These are phyloP conservation scores for Anastrepha ludens DNA, from an alignment of 1,140 invertebrate genomes.

Conservation along the genomic window DNA sequence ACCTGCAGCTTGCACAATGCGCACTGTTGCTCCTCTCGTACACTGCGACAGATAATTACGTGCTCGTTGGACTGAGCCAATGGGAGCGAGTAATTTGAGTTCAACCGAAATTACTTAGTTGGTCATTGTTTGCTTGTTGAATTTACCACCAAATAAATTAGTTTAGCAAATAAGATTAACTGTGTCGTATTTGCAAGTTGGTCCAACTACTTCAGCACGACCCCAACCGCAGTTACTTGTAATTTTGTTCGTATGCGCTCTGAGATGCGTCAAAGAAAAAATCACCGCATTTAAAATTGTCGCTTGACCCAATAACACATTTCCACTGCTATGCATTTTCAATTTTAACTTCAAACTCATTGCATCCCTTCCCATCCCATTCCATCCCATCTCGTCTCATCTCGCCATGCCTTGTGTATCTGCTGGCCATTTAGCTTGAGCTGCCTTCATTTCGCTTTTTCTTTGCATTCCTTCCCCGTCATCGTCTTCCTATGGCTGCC, in stretches of 20 bases:
- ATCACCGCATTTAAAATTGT: constrained; percentile 3
- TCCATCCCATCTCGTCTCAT: neutral
- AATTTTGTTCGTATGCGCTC: neutral
- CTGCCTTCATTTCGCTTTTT: neutral
- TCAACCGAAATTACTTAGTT: neutral
- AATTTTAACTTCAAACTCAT: neutral
- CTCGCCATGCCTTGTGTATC: neutral
- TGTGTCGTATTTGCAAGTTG: neutral
- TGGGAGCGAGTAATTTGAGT: neutral
- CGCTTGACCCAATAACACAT: constrained; percentile 37
- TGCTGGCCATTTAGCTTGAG: neutral
- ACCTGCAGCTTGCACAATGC: neutral
- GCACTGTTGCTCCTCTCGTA: neutral
- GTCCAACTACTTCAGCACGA: neutral
- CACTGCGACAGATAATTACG: neutral
- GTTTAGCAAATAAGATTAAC: neutral
- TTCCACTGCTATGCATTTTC: constrained; percentile 11
- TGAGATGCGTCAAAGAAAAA: neutral
- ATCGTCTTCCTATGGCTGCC: neutral
- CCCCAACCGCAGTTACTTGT: neutral
- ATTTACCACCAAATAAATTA: neutral
- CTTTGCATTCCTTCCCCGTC: neutral
- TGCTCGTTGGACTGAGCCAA: neutral
- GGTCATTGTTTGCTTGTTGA: neutral
- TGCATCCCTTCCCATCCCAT: neutral